phyloP scores from a whole-genome alignment of 2,888 invertebrate genomes.

The Dryobota labecula region DNA sequence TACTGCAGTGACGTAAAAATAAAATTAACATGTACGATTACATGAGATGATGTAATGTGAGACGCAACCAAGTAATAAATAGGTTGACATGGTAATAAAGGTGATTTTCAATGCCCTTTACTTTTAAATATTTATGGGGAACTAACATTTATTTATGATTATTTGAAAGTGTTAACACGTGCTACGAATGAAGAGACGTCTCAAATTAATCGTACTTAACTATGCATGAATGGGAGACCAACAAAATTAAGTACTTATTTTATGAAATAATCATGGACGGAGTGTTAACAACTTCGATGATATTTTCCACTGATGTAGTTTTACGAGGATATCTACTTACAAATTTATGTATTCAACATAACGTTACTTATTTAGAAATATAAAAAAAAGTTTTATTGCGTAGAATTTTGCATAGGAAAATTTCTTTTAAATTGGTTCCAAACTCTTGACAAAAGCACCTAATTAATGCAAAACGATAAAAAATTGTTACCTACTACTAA shows the following conservation, averaged over 20 bases:
- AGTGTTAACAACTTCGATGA: constrained; percentile 81
- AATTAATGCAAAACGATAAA: constrained; percentile 62
- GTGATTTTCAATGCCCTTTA: constrained; percentile 44
- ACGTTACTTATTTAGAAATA: constrained; percentile 42
- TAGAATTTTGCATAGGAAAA: constrained; percentile 39
- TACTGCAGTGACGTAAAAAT: constrained; percentile 22
- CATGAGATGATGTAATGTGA: constrained; percentile 47
- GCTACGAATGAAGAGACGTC: constrained; percentile 50
- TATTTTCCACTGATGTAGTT: constrained; percentile 55
- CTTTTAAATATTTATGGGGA: constrained; percentile 39
- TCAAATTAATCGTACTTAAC: constrained; percentile 65
- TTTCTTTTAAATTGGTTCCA: constrained; percentile 50
- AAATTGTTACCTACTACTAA: constrained; percentile 57
- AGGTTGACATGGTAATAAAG: constrained; percentile 34
- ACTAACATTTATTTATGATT: constrained; percentile 34
- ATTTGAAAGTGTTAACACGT: constrained; percentile 68
- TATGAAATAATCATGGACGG: constrained; percentile 86
- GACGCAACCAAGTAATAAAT: constrained; percentile 46
- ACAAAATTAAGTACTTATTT: constrained; percentile 88
- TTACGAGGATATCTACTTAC: constrained; percentile 53
- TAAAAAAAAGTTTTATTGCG: constrained; percentile 32
- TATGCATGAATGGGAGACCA: constrained; percentile 75
- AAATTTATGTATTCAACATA: constrained; percentile 46
- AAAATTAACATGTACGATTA: constrained; percentile 36
- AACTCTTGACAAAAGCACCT: constrained; percentile 69